A percentile compares a stretch with the other conserved stretches of the same genome.
phyloP scores from a whole-genome alignment of 2,888 invertebrate genomes.

The Andrena chrysosceles region DNA sequence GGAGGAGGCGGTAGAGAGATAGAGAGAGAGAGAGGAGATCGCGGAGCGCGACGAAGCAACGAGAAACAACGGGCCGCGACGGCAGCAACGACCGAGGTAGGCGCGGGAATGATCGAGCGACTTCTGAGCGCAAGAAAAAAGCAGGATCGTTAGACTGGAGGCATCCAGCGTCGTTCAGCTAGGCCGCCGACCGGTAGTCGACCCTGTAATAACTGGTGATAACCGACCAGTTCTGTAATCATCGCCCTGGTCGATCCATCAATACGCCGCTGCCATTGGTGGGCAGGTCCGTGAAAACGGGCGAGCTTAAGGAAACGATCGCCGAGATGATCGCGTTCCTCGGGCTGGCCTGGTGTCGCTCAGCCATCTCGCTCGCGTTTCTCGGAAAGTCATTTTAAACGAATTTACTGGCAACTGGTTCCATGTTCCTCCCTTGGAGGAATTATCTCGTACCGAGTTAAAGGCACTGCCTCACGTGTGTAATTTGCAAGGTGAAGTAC shows the following conservation, averaged over 20 bases:
- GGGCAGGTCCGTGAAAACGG: slow-evolving; percentile 49
- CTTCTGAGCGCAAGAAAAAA: slow-evolving; percentile 34
- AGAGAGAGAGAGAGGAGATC: slow-evolving; percentile 6
- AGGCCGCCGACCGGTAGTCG: slow-evolving; percentile 54
- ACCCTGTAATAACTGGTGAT: slow-evolving; percentile 71
- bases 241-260: slow-evolving; percentile 60
- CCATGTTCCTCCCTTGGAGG: not conserved
- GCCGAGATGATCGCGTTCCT: not conserved
- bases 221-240: slow-evolving; percentile 70
- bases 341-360: slow-evolving; percentile 5
- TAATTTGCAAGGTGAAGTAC: no score
- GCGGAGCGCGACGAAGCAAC: slow-evolving; percentile 20
- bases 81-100: slow-evolving; percentile 28
- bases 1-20: slow-evolving; percentile 11
- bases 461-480: no score
- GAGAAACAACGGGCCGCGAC: slow-evolving; percentile 15
- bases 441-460: not conserved
- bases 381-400: slow-evolving; percentile 49
- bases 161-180: slow-evolving; percentile 35
- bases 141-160: slow-evolving; percentile 35
- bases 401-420: not conserved
- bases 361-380: slow-evolving; percentile 27
- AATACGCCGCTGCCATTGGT: slow-evolving; percentile 5
- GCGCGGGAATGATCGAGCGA: slow-evolving; percentile 34
- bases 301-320: slow-evolving; percentile 43